phyloP scores from a whole-genome alignment of 2,113 vertebrate species.

The Thymallus thymallus region DNA sequence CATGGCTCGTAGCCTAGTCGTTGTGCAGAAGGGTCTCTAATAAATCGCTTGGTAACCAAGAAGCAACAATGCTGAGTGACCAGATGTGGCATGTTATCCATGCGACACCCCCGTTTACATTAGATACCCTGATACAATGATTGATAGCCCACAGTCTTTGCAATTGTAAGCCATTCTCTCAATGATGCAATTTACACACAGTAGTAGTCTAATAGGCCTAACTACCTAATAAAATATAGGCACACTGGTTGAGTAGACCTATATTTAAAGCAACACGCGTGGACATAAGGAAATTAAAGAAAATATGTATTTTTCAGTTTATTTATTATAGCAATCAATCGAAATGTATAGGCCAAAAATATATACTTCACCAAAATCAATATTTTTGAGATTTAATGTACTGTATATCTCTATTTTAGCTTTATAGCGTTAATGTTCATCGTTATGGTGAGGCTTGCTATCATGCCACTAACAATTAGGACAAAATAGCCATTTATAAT shows the following conservation, averaged over 20 bases:
- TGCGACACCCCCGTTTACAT: slow-evolving; percentile 87
- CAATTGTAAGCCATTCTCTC: slow-evolving; percentile 9
- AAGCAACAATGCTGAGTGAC: slow-evolving; percentile 72
- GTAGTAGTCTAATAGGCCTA: neutral
- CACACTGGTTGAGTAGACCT: neutral
- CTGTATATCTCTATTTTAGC: too few relatives aligned
- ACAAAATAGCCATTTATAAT: slow-evolving; percentile 21
- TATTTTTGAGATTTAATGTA: slow-evolving; percentile 5
- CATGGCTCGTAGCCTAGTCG: slow-evolving; percentile 44
- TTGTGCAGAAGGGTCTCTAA: slow-evolving; percentile 72
- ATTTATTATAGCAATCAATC: neutral
- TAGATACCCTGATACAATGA: slow-evolving; percentile 88
- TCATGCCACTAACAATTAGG: slow-evolving; percentile 67
- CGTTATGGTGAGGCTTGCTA: slow-evolving; percentile 31
- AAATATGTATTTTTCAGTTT: neutral
- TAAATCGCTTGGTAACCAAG: slow-evolving; percentile 94
- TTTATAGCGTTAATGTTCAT: neutral
- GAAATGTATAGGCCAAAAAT: too few relatives aligned
- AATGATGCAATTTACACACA: neutral
- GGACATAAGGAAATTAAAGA: neutral
- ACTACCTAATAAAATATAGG: neutral
- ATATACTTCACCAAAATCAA: too few relatives aligned
- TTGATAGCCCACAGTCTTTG: slow-evolving; percentile 79
- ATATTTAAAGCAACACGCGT: neutral
- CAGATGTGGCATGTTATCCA: slow-evolving; percentile 95